phyloP scores from a whole-genome alignment of 2,888 invertebrate genomes.

The Auanema sp. region DNA sequence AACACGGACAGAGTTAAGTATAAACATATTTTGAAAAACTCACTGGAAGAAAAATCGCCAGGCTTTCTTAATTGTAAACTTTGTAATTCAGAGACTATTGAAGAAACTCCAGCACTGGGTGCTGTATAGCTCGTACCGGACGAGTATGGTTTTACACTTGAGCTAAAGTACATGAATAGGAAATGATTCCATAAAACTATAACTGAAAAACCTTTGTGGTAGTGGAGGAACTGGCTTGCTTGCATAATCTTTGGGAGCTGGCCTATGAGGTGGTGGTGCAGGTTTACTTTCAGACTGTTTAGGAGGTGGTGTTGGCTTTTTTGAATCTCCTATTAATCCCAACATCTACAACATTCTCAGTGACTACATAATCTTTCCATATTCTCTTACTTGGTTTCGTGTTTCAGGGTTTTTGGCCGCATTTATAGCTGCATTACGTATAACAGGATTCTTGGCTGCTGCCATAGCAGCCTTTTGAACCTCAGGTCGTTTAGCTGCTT shows the following conservation, averaged over 20 bases:
- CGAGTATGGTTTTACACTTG: no score
- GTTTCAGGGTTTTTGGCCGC: constrained; percentile 35
- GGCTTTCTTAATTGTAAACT: no score
- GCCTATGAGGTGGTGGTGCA: constrained; percentile 19
- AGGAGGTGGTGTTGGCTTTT: constrained; percentile 9
- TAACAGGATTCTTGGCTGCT: constrained; percentile 46
- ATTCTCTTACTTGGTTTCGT: constrained; percentile 13
- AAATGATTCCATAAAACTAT: no score
- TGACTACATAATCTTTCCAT: neutral
- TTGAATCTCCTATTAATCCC: neutral
- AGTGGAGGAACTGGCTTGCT: neutral
- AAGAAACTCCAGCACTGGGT: no score
- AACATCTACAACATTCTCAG: constrained; percentile 4
- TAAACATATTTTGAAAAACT: no score
- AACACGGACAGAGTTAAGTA: no score
- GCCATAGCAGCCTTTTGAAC: constrained; percentile 36
- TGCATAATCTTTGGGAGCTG: neutral
- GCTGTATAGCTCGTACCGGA: no score
- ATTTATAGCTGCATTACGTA: constrained; percentile 40
- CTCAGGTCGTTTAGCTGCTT: constrained; percentile 47
- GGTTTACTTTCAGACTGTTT: constrained; percentile 18
- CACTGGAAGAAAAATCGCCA: no score
- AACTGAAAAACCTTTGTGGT: no score
- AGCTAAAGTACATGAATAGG: no score
- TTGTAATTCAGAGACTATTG: no score